phyloP scores from a whole-genome alignment of 2,113 vertebrate genomes.

The Tetrao urogallus region DNA sequence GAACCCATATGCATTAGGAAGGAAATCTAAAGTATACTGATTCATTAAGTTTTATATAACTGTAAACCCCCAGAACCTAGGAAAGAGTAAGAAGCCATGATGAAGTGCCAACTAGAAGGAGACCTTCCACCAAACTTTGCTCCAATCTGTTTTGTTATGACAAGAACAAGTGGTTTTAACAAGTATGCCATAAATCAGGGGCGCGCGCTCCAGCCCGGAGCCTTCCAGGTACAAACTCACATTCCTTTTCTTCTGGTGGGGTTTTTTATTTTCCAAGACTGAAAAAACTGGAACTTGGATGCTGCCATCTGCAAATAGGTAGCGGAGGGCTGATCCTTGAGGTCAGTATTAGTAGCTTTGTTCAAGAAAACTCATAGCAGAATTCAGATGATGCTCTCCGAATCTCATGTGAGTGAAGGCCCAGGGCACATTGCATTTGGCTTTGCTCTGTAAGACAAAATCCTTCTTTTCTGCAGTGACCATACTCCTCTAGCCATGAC shows the following conservation, averaged over 20 bases:
- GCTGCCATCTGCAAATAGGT: constrained; percentile 2
- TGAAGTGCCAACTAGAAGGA: constrained; percentile 66
- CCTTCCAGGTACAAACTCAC: constrained; percentile 52
- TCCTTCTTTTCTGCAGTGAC: not conserved
- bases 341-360: not conserved
- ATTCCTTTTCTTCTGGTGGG: not conserved
- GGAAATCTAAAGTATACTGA: constrained; percentile 76
- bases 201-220: not conserved
- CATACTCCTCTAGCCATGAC: not conserved
- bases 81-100: constrained; percentile 68
- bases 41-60: constrained; percentile 80
- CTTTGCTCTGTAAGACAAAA: not conserved
- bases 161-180: constrained; percentile 72
- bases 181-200: constrained; percentile 67
- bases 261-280: constrained; percentile 1
- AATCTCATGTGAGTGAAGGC: not conserved
- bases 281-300: constrained; percentile 24
- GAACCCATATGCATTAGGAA: constrained; percentile 78
- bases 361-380: not conserved
- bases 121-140: constrained; percentile 48
- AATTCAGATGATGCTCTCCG: rapidly evolving
- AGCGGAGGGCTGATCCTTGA: not conserved
- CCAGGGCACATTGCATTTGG: not conserved
- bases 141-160: constrained; percentile 66
- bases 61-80: constrained; percentile 74